phyloP scores from a whole-genome alignment of 2,113 vertebrate species.

The Tichodroma muraria region DNA sequence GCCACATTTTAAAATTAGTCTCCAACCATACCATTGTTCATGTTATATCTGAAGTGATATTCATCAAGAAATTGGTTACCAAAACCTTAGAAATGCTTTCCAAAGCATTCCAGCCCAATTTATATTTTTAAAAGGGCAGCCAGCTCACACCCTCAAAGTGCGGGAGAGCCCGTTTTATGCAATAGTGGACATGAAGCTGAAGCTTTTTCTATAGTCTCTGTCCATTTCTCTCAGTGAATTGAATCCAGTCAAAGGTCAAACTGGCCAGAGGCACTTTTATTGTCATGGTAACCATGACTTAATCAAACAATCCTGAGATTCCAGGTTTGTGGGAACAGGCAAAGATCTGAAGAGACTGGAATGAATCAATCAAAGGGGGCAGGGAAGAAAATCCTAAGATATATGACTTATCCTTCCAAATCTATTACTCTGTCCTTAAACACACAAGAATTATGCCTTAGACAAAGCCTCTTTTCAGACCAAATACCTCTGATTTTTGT shows the following conservation, averaged over 20 bases:
- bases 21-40: background rate
- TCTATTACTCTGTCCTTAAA: conserved; percentile 70
- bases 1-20: background rate
- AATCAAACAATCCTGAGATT: conserved; percentile 87
- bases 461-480: conserved; percentile 58
- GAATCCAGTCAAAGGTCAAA: conserved; percentile 84
- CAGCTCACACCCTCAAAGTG: background rate
- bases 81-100: background rate
- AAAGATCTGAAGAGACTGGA: conserved; percentile 67
- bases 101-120: background rate
- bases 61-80: background rate
- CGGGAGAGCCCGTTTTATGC: background rate
- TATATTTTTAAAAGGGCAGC: background rate
- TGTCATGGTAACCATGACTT: conserved; percentile 79
- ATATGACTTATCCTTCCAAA: conserved; percentile 71
- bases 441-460: conserved; percentile 59
- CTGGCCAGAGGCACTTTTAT: conserved; percentile 83
- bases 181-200: conserved; percentile 10
- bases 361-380: conserved; percentile 69
- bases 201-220: conserved; percentile 60
- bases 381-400: conserved; percentile 65
- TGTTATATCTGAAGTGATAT: background rate
- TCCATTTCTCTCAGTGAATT: conserved; percentile 80
- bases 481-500: conserved; percentile 66
- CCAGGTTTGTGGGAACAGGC: conserved; percentile 73